These are phyloP conservation scores for Agriopis leucophaearia DNA, from an alignment of 2,888 invertebrate species.

Conservation along the genomic window DNA sequence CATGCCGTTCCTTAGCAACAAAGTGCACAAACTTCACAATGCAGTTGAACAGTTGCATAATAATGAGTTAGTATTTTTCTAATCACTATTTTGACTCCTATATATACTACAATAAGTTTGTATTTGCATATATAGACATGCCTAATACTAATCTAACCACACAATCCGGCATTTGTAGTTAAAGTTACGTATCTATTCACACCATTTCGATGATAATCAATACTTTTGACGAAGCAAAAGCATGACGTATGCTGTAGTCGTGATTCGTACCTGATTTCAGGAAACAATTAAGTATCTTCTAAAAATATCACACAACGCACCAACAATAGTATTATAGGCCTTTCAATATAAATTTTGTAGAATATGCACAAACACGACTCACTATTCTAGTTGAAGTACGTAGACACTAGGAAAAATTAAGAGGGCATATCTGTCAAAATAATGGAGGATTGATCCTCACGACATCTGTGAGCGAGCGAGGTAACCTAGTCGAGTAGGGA, in stretches of 20 bases:
- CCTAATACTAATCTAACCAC: conserved; percentile 5
- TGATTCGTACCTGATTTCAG: conserved; percentile 39
- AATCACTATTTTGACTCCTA: conserved; percentile 13
- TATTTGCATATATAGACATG: conserved; percentile 2
- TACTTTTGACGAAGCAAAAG: conserved; percentile 54
- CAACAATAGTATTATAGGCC: conserved; percentile 33
- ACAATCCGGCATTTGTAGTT: conserved; percentile 16
- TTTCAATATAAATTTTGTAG: conserved; percentile 32
- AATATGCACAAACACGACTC: conserved; percentile 22
- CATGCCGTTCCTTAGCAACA: conserved; percentile 74
- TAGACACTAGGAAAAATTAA: conserved; percentile 32
- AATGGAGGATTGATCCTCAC: conserved; percentile 34
- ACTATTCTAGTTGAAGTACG: conserved; percentile 22
- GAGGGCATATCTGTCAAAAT: conserved; percentile 54
- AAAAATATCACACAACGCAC: conserved; percentile 24
- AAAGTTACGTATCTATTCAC: conserved; percentile 38
- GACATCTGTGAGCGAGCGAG: conserved; percentile 49
- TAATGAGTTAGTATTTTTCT: conserved; percentile 43
- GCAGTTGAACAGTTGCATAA: conserved; percentile 55
- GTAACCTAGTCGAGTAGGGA: conserved; percentile 21
- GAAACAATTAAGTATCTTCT: conserved; percentile 33
- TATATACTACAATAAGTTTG: conserved; percentile 2
- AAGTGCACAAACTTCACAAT: conserved; percentile 74
- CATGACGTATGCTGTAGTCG: conserved; percentile 42
- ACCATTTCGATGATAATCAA: conserved; percentile 62